These are phyloP conservation scores for Microchirus variegatus DNA, from an alignment of 2,797 vertebrate species.

Conservation along the genomic window DNA sequence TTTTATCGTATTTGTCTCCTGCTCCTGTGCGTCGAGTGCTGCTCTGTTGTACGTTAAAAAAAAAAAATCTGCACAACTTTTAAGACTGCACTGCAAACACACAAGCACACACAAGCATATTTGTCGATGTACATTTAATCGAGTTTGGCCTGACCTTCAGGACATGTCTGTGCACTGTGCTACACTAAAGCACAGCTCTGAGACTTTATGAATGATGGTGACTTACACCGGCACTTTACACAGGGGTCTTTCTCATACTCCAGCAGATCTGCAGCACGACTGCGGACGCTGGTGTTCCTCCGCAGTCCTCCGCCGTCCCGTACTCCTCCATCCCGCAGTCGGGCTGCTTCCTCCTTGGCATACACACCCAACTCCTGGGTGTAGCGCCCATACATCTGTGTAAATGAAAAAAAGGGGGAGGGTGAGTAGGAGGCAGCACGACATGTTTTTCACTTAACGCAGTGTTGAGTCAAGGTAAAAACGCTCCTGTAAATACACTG, in stretches of 20 bases:
- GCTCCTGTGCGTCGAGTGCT: slow-evolving; percentile 32
- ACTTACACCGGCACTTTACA: slow-evolving; percentile 89
- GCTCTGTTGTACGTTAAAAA: slow-evolving; percentile 37
- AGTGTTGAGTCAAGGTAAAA: slow-evolving; percentile 10
- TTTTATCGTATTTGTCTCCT: slow-evolving; percentile 60
- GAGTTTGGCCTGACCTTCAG: slow-evolving; percentile 42
- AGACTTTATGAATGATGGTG: neutral
- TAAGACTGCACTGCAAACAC: slow-evolving; percentile 26
- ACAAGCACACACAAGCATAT: slow-evolving; percentile 5
- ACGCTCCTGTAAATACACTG: slow-evolving; percentile 19
- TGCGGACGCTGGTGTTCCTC: slow-evolving; percentile 71
- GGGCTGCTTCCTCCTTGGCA: slow-evolving; percentile 94
- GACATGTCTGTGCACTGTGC: neutral
- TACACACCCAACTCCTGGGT: slow-evolving; percentile 95
- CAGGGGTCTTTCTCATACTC: slow-evolving; percentile 91
- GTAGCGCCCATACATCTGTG: slow-evolving; percentile 96
- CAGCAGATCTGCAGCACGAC: slow-evolving; percentile 84
- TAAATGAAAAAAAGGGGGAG: slow-evolving; percentile 21
- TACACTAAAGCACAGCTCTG: neutral
- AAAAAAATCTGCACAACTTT: slow-evolving; percentile 31
- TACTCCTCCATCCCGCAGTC: slow-evolving; percentile 84
- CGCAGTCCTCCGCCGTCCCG: slow-evolving; percentile 83
- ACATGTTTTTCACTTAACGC: slow-evolving; percentile 17
- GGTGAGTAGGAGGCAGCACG: slow-evolving; percentile 22
- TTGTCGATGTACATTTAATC: slow-evolving; percentile 3